Conservation (phyloP, 2,797 vertebrate genomes). For the Eulemur rubriventer region DNA sequence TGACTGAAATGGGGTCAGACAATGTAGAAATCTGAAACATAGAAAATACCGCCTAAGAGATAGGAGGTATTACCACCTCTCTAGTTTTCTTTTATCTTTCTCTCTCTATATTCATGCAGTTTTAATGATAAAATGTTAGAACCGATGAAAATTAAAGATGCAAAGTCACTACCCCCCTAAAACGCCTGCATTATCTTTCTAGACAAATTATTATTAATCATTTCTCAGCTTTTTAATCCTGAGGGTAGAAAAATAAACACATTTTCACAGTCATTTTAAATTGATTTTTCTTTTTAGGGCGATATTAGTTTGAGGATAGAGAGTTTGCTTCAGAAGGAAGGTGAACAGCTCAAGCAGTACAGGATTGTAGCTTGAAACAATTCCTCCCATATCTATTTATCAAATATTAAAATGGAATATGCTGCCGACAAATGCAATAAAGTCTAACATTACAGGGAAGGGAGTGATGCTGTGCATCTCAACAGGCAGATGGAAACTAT, state of each 20-base stretch:
- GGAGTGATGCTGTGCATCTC: conserved; percentile 54
- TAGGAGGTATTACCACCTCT: conserved; percentile 74
- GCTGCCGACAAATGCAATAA: conserved; percentile 78
- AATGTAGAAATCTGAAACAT: conserved; percentile 84
- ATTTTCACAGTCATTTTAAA: conserved; percentile 74
- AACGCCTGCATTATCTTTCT: conserved; percentile 70
- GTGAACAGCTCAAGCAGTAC: conserved; percentile 37
- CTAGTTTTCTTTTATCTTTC: conserved; percentile 64
- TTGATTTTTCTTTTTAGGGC: conserved; percentile 74
- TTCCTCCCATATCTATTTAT: conserved; percentile 79
- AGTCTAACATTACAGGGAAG: conserved; percentile 74
- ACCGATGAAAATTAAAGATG: conserved; percentile 76
- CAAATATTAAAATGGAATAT: conserved; percentile 85
- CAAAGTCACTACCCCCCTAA: conserved; percentile 18
- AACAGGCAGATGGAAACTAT: conserved; percentile 69
- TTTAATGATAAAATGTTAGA: conserved; percentile 81
- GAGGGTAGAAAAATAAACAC: conserved; percentile 76
- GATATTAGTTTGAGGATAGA: conserved; percentile 77
- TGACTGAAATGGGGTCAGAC: conserved; percentile 90
- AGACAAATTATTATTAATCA: conserved; percentile 76
- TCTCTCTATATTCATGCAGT: conserved; percentile 63
- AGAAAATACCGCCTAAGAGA: conserved; percentile 79
- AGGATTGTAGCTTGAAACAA: conserved; percentile 69
- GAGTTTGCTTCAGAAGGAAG: conserved; percentile 67
- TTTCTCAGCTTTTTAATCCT: conserved; percentile 77